Evolutionary conservation across 2,797 vertebrate species (phyloP).

Genomic region (Hafferia zeledoni): DNA sequence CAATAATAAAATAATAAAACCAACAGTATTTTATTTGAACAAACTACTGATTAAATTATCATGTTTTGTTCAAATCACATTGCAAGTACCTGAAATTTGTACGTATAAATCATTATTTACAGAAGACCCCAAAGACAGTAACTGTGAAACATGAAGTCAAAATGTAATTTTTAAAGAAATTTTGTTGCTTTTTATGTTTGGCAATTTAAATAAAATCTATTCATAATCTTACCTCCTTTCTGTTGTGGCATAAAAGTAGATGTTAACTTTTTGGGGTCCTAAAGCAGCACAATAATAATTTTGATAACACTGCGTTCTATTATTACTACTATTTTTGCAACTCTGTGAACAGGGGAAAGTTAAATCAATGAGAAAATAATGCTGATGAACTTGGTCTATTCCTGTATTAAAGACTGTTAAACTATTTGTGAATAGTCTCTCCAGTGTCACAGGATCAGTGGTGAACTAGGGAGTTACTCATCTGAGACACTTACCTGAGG

Average conservation of each 20-base stretch:
- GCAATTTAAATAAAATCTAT: background rate
- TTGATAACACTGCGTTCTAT: background rate
- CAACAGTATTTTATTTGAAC: background rate
- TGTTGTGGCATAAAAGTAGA: background rate
- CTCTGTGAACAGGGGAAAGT: background rate
- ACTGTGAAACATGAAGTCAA: background rate
- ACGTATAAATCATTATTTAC: background rate
- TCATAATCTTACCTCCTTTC: background rate
- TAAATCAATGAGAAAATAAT: background rate
- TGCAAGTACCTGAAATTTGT: background rate
- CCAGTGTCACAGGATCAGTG: background rate
- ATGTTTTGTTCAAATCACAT: background rate
- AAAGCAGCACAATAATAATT: background rate
- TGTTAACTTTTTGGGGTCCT: background rate
- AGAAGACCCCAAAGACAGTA: background rate
- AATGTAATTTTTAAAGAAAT: background rate
- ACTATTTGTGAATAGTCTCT: background rate
- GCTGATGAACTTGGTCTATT: background rate
- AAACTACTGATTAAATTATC: background rate
- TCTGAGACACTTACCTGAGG: background rate
- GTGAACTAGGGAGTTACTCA: background rate
- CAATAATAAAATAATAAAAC: background rate
- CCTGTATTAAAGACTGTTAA: background rate
- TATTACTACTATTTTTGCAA: background rate
- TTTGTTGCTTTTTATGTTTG: background rate